A percentile compares a stretch with the other conserved stretches of the same genome.
These are phyloP conservation scores for Linepithema humile DNA, from an alignment of 1,140 invertebrate species.

Conservation along the genomic window DNA sequence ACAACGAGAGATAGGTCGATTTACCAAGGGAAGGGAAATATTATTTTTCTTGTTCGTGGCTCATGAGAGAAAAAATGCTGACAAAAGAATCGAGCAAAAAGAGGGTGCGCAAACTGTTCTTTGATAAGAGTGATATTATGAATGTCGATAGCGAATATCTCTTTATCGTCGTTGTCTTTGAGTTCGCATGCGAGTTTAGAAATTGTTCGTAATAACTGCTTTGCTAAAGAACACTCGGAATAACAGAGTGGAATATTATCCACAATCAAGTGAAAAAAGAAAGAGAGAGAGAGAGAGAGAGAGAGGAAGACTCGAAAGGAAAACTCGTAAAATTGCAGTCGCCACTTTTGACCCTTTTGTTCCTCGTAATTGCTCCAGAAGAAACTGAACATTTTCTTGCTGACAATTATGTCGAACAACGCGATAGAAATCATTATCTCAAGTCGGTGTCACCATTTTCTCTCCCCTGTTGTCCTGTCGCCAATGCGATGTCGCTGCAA, in stretches of 20 bases:
- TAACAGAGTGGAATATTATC: slow-evolving; percentile 21
- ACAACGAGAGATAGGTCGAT: not conserved
- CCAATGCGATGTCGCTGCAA: not conserved
- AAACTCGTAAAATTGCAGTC: slow-evolving; percentile 40
- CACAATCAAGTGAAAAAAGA: not conserved
- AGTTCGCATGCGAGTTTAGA: slow-evolving; percentile 23
- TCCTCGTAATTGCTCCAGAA: slow-evolving; percentile 44
- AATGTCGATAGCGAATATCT: slow-evolving; percentile 2
- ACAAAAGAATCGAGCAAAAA: not conserved
- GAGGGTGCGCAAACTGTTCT: not conserved
- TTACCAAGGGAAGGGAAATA: slow-evolving; percentile 18
- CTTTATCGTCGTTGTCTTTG: not conserved
- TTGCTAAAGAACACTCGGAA: slow-evolving; percentile 25
- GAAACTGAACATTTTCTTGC: slow-evolving; percentile 33
- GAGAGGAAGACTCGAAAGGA: slow-evolving; percentile 13
- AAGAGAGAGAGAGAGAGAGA: not conserved
- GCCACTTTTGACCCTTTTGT: slow-evolving; percentile 60
- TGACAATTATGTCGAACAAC: slow-evolving; percentile 47
- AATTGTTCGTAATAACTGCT: slow-evolving; percentile 36
- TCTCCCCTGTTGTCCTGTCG: not conserved
- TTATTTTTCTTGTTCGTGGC: slow-evolving; percentile 1
- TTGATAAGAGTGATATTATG: slow-evolving; percentile 25
- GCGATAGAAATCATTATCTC: slow-evolving; percentile 41
- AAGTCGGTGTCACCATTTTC: slow-evolving; percentile 1
- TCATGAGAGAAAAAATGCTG: not conserved